These are phyloP conservation scores for Elephantulus edwardii DNA, from an alignment of 2,113 vertebrate species.

Conservation along the genomic window DNA sequence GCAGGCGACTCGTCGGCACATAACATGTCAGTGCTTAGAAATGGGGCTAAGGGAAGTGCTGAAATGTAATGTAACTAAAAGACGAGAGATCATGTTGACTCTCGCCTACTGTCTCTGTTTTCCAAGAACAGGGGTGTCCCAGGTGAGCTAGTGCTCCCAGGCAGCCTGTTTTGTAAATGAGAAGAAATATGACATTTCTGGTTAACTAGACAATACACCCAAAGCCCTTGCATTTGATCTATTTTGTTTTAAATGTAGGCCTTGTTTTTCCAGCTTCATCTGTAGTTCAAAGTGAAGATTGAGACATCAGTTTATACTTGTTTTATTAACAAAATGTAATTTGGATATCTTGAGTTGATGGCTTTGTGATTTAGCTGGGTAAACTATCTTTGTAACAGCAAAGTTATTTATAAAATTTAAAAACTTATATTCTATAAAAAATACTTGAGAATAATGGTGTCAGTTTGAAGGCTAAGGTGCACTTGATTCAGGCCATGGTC, in stretches of 20 bases:
- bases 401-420: conserved; percentile 99
- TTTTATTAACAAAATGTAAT: conserved; percentile 95
- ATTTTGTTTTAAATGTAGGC: conserved; percentile 87
- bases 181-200: conserved; percentile 82
- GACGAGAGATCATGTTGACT: conserved; percentile 78
- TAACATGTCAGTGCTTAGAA: too few species aligned
- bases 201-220: conserved; percentile 85
- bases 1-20: too few species aligned
- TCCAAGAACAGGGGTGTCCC: conserved; percentile 85
- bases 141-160: conserved; percentile 84
- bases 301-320: conserved; percentile 92
- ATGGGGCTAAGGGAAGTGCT: conserved; percentile 82
- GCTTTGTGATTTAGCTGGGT: conserved; percentile 98
- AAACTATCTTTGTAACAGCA: conserved; percentile 99
- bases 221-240: conserved; percentile 89
- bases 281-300: conserved; percentile 94
- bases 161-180: conserved; percentile 82
- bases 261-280: conserved; percentile 93
- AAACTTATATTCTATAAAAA: conserved; percentile 94
- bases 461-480: too few species aligned
- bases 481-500: too few species aligned
- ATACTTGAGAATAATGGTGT: too few species aligned
- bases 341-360: conserved; percentile 97
- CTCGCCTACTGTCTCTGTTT: conserved; percentile 87
- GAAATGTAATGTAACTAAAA: conserved; percentile 81